Evolutionary conservation across 2,113 vertebrate genomes (phyloP).

Genomic region (Dolichotis patagonum): DNA sequence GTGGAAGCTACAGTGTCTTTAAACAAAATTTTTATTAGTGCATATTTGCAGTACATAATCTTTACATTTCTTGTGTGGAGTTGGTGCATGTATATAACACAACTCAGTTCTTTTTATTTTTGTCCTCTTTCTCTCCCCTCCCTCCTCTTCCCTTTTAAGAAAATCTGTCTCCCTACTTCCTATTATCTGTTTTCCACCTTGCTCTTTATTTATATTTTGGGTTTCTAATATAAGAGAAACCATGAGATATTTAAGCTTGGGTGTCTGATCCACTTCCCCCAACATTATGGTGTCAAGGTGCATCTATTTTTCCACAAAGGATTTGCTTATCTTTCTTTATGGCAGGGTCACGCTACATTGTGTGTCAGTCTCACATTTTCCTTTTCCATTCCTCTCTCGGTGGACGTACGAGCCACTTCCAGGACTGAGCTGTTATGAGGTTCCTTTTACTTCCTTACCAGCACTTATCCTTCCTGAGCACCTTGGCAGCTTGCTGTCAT

Average conservation of each 20-base stretch:
- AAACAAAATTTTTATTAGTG: not conserved
- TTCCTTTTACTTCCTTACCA: conserved; percentile 1
- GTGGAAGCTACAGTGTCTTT: not conserved
- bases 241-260: not conserved
- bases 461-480: not conserved
- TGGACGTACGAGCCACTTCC: not conserved
- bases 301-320: not conserved
- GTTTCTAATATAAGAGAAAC: not conserved
- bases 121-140: not conserved
- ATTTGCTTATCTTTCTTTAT: not conserved
- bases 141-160: not conserved
- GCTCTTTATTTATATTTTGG: not conserved
- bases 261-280: not conserved
- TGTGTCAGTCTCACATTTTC: not conserved
- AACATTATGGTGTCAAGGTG: not conserved
- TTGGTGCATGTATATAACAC: not conserved
- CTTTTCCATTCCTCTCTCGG: not conserved
- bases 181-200: not conserved
- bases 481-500: not conserved
- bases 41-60: not conserved
- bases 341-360: not conserved
- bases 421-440: not conserved
- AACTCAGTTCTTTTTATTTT: not conserved
- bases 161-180: not conserved
- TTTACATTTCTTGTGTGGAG: not conserved